These are phyloP conservation scores for Bugulina stolonifera DNA, from an alignment of 2,888 invertebrate genomes.

Conservation along the genomic window DNA sequence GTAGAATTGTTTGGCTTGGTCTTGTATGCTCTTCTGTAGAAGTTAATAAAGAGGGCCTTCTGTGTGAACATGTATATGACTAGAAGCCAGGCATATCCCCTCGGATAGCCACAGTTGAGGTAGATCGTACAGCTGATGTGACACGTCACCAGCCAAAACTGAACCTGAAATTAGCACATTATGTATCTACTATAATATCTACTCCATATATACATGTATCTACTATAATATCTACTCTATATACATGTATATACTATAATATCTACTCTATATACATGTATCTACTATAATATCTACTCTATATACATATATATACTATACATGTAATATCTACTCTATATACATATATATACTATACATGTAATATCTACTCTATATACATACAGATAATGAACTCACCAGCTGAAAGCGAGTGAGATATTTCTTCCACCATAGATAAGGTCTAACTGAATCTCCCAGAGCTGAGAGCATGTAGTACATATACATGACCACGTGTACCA, in stretches of 20 bases:
- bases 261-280: no score
- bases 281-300: no score
- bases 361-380: no score
- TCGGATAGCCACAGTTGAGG: conserved; percentile 83
- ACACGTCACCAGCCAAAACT: conserved; percentile 81
- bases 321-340: no score
- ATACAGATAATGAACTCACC: conserved; percentile 34
- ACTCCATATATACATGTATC: no score
- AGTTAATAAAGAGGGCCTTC: conserved; percentile 51
- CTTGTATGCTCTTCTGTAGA: conserved; percentile 51
- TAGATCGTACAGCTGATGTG: conserved; percentile 70
- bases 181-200: no score
- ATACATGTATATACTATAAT: no score
- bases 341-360: no score
- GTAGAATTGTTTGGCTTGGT: neutral
- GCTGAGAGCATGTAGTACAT: conserved; percentile 49
- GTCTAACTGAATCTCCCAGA: conserved; percentile 47
- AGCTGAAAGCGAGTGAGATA: conserved; percentile 50
- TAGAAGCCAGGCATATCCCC: conserved; percentile 52
- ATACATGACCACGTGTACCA: conserved; percentile 51
- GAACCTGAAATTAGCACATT: conserved; percentile 61
- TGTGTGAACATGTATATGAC: conserved; percentile 48
- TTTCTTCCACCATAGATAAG: conserved; percentile 52
- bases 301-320: no score
- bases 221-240: no score